phyloP scores from a whole-genome alignment of 2,797 vertebrate genomes.

The Okamejei kenojei region DNA sequence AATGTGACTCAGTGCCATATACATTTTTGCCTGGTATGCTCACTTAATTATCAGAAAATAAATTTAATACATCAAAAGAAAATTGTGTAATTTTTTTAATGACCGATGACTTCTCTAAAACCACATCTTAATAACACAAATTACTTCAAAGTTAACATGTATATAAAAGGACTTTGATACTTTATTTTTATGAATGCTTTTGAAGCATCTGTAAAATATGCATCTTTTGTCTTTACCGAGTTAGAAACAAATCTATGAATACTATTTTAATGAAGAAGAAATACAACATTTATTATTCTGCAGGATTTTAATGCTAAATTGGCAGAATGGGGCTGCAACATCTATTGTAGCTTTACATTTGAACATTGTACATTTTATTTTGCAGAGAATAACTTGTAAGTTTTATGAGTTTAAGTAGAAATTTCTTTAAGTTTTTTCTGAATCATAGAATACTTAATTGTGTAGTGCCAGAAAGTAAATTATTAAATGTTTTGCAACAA shows the following conservation, averaged over 20 bases:
- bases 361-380: neutral
- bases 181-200: neutral
- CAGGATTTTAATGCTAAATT: neutral
- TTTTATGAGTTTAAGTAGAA: neutral
- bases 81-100: neutral
- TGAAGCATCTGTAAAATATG: neutral
- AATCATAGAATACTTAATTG: neutral
- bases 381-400: neutral
- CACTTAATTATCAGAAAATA: neutral
- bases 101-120: neutral
- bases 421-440: neutral
- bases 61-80: neutral
- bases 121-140: neutral
- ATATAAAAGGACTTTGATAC: neutral
- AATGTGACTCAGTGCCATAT: neutral
- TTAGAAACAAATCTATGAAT: neutral
- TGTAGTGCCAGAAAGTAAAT: neutral
- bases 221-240: neutral
- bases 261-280: neutral
- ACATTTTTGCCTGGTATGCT: neutral
- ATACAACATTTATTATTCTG: neutral
- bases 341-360: neutral
- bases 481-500: conserved; percentile 24
- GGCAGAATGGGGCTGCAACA: neutral
- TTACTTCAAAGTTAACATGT: neutral